These are phyloP conservation scores for Styela clava DNA, from an alignment of 23 tunicate genomes.

Conservation along the genomic window DNA sequence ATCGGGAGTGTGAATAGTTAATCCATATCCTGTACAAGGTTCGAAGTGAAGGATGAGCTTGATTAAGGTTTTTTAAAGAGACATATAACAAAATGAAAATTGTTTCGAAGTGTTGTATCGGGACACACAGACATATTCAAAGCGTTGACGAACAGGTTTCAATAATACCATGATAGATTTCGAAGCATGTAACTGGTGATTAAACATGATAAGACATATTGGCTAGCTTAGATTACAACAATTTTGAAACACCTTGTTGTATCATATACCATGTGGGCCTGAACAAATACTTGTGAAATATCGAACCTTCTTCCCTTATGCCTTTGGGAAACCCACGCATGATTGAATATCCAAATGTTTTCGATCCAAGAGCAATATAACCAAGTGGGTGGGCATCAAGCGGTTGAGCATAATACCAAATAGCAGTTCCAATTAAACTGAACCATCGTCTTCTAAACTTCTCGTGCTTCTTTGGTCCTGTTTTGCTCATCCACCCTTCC, in stretches of 20 bases:
- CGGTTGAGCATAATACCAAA: slow-evolving; percentile 80
- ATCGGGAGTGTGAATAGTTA: slow-evolving; percentile 85
- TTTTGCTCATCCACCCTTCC: slow-evolving; percentile 95
- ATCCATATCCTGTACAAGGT: slow-evolving; percentile 62
- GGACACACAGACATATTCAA: no score
- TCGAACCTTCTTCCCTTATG: slow-evolving; percentile 60
- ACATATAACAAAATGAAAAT: no score
- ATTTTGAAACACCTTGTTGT: no score
- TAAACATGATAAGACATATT: no score
- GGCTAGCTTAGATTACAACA: no score
- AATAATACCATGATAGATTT: no score
- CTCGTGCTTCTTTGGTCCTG: slow-evolving; percentile 78
- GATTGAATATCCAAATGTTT: slow-evolving; percentile 67
- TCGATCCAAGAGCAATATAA: slow-evolving; percentile 70
- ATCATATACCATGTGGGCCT: no score
- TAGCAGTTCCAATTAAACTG: slow-evolving; percentile 67
- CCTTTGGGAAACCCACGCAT: slow-evolving; percentile 71
- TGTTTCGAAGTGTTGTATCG: no score
- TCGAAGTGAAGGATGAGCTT: no score
- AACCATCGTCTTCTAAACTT: slow-evolving; percentile 82
- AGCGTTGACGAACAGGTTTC: no score
- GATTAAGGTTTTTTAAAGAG: no score
- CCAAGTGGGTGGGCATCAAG: slow-evolving; percentile 75
- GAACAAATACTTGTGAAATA: not conserved
- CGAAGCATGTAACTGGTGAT: no score